These are phyloP conservation scores for Setophaga petechia DNA, from an alignment of 2,113 vertebrate species.

Conservation along the genomic window DNA sequence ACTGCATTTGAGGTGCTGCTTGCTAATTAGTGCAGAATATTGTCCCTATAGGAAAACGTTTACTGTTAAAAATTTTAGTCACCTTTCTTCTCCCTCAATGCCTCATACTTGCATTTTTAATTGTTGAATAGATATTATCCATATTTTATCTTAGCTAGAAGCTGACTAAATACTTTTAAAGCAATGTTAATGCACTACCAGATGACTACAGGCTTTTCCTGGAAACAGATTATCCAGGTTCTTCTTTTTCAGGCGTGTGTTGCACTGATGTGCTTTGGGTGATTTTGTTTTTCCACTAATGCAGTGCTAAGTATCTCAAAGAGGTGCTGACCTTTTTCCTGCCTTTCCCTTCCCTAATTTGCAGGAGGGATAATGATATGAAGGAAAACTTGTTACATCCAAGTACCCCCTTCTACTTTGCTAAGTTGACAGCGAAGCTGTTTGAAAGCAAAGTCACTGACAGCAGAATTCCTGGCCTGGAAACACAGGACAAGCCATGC, in stretches of 20 bases:
- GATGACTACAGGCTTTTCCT: conserved; percentile 4
- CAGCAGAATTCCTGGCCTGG: neutral
- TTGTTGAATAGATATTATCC: neutral
- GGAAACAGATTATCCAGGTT: neutral
- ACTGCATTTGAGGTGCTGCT: neutral
- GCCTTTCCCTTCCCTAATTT: neutral
- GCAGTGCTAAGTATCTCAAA: neutral
- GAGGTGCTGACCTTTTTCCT: neutral
- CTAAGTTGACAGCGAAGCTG: neutral
- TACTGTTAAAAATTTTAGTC: neutral
- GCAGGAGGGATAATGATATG: neutral
- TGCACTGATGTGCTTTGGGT: neutral
- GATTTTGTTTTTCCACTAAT: neutral
- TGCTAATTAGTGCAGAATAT: neutral
- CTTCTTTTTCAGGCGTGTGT: neutral
- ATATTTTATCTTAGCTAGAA: conserved; percentile 9
- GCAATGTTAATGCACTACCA: neutral
- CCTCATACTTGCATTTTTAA: neutral
- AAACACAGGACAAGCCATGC: neutral
- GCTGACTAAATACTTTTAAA: conserved; percentile 11
- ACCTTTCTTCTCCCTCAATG: neutral
- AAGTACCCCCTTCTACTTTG: neutral
- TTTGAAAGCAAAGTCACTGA: neutral
- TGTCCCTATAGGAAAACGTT: neutral
- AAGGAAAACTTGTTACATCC: neutral